phyloP scores from a whole-genome alignment of 2,113 vertebrate genomes.

The Percopsis transmontana region DNA sequence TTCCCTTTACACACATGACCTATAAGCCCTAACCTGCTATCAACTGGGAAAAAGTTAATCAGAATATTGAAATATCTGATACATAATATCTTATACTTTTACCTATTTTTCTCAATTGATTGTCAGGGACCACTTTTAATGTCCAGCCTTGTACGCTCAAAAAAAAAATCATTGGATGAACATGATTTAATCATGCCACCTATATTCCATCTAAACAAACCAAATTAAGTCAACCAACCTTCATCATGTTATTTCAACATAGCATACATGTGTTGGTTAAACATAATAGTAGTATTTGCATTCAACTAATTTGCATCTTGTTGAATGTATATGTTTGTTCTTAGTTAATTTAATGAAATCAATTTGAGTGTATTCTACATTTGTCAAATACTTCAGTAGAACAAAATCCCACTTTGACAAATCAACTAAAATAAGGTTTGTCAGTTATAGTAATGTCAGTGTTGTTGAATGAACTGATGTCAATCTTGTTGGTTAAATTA shows the following conservation, averaged over 20 bases:
- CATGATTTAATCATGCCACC: constrained; percentile 7
- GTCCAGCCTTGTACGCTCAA: constrained; percentile 37
- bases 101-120: constrained; percentile 2
- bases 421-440: constrained; percentile 12
- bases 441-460: constrained; percentile 1
- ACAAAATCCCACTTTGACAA: constrained; percentile 1
- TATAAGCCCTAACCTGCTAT: not conserved
- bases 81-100: constrained; percentile 7
- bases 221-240: not conserved
- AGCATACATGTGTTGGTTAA: not conserved
- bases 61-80: constrained; percentile 16
- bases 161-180: constrained; percentile 4
- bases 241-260: not conserved
- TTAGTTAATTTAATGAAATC: not conserved
- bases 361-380: constrained; percentile 4
- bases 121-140: constrained; percentile 15
- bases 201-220: constrained; percentile 20
- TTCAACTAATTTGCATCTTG: no score
- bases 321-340: no score
- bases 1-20: not conserved
- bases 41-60: constrained; percentile 1
- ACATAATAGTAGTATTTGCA: not conserved
- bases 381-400: constrained; percentile 15
- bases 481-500: not conserved
- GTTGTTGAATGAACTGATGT: not conserved